phyloP scores from a whole-genome alignment of 2,888 invertebrate genomes.

The Phymatocera aterrima region DNA sequence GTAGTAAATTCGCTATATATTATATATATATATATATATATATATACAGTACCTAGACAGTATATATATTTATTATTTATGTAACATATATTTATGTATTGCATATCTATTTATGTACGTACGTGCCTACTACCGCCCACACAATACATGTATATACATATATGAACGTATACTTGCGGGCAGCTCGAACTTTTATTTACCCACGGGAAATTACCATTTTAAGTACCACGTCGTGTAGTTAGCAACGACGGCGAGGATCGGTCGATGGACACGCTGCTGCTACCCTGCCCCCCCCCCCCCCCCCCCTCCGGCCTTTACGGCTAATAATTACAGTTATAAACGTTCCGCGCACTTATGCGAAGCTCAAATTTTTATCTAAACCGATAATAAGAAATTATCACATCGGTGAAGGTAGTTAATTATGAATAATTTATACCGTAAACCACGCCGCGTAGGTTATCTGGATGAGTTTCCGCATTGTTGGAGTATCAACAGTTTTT shows the following conservation, averaged over 20 bases:
- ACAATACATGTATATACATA: neutral
- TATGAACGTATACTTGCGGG: neutral
- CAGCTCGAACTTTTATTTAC: conserved; percentile 27
- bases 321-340: conserved; percentile 28
- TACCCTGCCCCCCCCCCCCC: too few species aligned
- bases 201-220: conserved; percentile 44
- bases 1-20: neutral
- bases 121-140: too few species aligned
- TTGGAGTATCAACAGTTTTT: neutral
- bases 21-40: neutral
- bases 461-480: neutral
- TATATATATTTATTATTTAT: too few species aligned
- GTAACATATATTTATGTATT: too few species aligned
- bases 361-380: neutral
- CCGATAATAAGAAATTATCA: conserved; percentile 7
- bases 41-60: too few species aligned
- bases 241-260: neutral
- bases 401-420: too few species aligned
- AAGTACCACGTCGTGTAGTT: conserved; percentile 14
- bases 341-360: neutral
- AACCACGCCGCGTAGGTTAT: neutral
- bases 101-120: neutral
- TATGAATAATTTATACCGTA: neutral
- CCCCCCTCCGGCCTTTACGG: too few species aligned
- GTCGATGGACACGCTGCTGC: conserved; percentile 14